Evolutionary conservation across 1,140 invertebrate species (phyloP).

Genomic region (Lysiphlebus fabarum): DNA sequence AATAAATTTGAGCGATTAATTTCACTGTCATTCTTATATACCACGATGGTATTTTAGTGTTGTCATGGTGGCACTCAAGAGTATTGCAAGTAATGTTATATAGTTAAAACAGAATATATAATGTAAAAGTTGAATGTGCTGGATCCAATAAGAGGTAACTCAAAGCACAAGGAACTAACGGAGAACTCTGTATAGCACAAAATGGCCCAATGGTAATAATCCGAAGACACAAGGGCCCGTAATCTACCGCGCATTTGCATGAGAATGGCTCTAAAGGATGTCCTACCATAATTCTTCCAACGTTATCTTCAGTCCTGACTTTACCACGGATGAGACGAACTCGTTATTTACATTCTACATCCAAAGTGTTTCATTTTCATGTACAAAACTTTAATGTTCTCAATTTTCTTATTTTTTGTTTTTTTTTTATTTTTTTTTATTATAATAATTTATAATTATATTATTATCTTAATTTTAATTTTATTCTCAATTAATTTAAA

Average conservation of each 20-base stretch:
- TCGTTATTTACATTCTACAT: constrained; percentile 38
- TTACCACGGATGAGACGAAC: constrained; percentile 35
- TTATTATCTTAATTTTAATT: too few relatives aligned
- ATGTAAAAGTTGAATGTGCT: constrained; percentile 11
- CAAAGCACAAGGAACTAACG: constrained; percentile 9
- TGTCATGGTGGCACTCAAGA: too few relatives aligned
- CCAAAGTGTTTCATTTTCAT: neutral
- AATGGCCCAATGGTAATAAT: constrained; percentile 45
- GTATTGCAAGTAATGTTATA: too few relatives aligned
- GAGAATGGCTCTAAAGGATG: constrained; percentile 48
- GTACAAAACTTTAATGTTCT: constrained; percentile 10
- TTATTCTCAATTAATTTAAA: neutral
- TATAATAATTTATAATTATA: neutral
- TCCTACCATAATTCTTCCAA: constrained; percentile 45
- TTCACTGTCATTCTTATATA: constrained; percentile 25
- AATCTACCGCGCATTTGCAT: constrained; percentile 49
- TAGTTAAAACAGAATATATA: constrained; percentile 11
- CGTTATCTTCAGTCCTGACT: constrained; percentile 36
- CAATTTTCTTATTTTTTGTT: neutral
- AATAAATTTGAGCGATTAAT: constrained; percentile 32
- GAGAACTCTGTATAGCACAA: neutral
- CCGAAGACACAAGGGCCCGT: constrained; percentile 44
- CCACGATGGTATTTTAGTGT: constrained; percentile 24
- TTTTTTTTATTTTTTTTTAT: neutral
- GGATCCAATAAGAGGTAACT: constrained; percentile 25